Evolutionary conservation across 2,797 vertebrate species (phyloP).

Genomic region (Peromyscus aztecus): DNA sequence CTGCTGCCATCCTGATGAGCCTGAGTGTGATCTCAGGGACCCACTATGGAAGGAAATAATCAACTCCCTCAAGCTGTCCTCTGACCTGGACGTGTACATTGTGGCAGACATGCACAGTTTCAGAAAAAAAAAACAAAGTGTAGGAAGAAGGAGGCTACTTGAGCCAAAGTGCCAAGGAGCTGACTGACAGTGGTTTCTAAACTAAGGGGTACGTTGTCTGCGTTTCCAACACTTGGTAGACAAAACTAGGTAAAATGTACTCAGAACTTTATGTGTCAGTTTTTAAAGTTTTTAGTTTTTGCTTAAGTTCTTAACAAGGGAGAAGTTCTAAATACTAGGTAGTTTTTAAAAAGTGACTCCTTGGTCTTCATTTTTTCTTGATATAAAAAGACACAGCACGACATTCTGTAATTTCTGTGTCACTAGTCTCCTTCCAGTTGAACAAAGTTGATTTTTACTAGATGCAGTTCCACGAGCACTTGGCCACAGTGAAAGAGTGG

Average conservation of each 20-base stretch:
- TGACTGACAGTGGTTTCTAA: neutral
- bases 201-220: neutral
- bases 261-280: neutral
- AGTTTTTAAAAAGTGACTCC: neutral
- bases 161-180: neutral
- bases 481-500: neutral
- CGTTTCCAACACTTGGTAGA: conserved; percentile 78
- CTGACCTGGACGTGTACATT: neutral
- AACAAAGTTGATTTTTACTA: neutral
- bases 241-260: conserved; percentile 61
- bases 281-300: conserved; percentile 70
- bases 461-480: neutral
- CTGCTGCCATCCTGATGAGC: neutral
- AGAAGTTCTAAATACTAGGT: neutral
- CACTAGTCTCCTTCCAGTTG: conserved; percentile 8
- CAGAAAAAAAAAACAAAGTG: neutral
- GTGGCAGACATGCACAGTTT: neutral
- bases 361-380: conserved; percentile 7
- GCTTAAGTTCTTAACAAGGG: neutral
- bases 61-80: neutral
- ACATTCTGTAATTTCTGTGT: neutral
- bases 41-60: neutral
- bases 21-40: neutral
- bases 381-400: neutral
- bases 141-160: neutral